Evolutionary conservation across 2,888 invertebrate genomes (phyloP).

Genomic region (Ophioninae sp.): DNA sequence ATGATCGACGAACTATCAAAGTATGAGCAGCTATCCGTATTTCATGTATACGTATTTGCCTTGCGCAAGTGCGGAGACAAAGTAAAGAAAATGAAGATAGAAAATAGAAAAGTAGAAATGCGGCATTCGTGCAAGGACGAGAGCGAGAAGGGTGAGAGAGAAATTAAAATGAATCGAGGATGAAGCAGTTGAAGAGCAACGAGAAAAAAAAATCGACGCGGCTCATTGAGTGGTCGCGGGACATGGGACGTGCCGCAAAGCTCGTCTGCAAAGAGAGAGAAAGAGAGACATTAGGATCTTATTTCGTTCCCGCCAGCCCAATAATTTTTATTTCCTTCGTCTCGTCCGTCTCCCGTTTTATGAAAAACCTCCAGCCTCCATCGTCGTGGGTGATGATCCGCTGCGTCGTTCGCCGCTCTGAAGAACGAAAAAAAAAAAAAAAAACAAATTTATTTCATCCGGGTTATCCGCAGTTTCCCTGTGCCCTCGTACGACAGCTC

Average conservation of each 20-base stretch:
- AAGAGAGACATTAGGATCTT: constrained; percentile 37
- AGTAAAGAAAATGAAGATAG: constrained; percentile 16
- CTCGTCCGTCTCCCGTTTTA: constrained; percentile 24
- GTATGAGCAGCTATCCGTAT: constrained; percentile 29
- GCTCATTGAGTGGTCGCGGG: constrained; percentile 63
- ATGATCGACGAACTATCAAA: constrained; percentile 59
- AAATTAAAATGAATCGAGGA: constrained; percentile 14
- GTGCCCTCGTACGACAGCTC: background rate
- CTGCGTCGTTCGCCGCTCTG: constrained; percentile 7
- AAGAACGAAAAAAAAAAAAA: background rate
- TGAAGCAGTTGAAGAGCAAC: constrained; percentile 26
- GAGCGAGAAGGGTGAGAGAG: background rate
- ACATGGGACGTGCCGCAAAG: constrained; percentile 37
- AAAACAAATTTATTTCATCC: background rate
- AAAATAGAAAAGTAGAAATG: constrained; percentile 34
- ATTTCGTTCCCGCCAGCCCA: constrained; percentile 49
- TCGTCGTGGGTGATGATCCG: constrained; percentile 45
- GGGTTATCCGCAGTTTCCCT: background rate
- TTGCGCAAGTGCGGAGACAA: constrained; percentile 33
- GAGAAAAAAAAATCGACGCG: constrained; percentile 52
- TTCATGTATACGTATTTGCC: constrained; percentile 1
- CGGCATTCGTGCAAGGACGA: background rate
- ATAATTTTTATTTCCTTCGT: constrained; percentile 46
- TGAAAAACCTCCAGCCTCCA: constrained; percentile 33
- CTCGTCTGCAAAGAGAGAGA: constrained; percentile 26